A percentile compares a stretch with the other conserved stretches of the same genome.
Conservation (phyloP, 2,888 invertebrate species). For the Spisula subtruncata region DNA sequence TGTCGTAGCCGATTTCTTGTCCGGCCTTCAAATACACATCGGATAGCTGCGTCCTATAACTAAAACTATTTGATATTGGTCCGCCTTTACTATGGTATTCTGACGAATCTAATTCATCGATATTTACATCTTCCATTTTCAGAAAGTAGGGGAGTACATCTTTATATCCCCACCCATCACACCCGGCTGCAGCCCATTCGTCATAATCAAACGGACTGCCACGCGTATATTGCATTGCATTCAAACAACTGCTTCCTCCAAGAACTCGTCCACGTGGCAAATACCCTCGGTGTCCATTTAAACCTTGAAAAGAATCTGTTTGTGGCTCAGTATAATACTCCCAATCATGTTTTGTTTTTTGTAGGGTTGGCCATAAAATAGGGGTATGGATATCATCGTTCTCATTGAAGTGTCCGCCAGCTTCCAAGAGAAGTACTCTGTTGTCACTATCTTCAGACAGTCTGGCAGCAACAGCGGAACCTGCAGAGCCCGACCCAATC, state of each 20-base stretch:
- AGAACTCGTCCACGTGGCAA: constrained; percentile 32
- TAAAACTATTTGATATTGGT: constrained; percentile 79
- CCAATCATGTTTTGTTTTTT: constrained; percentile 26
- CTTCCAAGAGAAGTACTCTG: not conserved
- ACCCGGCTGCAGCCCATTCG: constrained; percentile 91
- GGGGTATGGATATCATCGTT: not conserved
- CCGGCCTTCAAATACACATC: constrained; percentile 89
- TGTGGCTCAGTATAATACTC: constrained; percentile 30
- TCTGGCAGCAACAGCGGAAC: not conserved
- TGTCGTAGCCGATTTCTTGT: constrained; percentile 89
- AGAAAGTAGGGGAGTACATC: constrained; percentile 91
- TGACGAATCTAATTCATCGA: constrained; percentile 72
- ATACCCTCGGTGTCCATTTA: constrained; percentile 5
- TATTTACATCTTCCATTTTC: constrained; percentile 88
- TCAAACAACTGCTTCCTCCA: constrained; percentile 1
- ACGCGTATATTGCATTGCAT: constrained; percentile 36
- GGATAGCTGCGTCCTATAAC: constrained; percentile 74
- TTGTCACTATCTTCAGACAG: not conserved
- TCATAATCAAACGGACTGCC: constrained; percentile 38
- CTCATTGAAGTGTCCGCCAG: constrained; percentile 14
- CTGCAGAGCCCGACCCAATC: not conserved
- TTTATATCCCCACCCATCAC: constrained; percentile 89
- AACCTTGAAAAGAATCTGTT: constrained; percentile 13
- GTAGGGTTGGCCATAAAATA: not conserved
- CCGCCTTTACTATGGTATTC: constrained; percentile 83